A percentile compares a stretch with the other conserved stretches of the same genome.
These are phyloP conservation scores for Nephrotoma flavescens DNA, from an alignment of 2,888 invertebrate species.

Conservation along the genomic window DNA sequence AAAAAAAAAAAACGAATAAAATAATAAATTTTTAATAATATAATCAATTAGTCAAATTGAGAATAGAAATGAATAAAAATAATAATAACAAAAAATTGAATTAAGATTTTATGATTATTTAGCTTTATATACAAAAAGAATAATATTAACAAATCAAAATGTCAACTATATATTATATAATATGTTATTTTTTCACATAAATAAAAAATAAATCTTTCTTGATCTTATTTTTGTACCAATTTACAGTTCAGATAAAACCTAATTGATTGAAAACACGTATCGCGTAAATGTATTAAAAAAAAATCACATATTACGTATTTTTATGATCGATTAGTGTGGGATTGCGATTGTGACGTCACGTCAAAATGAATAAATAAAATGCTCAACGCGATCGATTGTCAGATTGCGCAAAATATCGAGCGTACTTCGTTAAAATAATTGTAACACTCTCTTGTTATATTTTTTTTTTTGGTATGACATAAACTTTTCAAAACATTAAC, in stretches of 20 bases:
- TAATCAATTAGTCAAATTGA: not conserved
- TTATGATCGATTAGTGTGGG: not conserved
- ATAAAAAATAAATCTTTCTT: not conserved
- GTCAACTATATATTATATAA: not conserved
- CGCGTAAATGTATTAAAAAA: not conserved
- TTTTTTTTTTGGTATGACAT: not conserved
- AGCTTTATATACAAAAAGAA: not conserved
- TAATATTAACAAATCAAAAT: not conserved
- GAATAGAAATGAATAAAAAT: not conserved
- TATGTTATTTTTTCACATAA: not conserved
- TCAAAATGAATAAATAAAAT: not conserved
- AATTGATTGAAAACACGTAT: not conserved
- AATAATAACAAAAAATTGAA: not conserved
- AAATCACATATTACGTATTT: not conserved
- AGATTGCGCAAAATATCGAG: not conserved
- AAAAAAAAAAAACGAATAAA: not conserved
- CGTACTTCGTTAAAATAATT: not conserved
- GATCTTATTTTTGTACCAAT: not conserved
- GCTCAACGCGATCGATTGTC: not conserved
- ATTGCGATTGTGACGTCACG: not conserved
- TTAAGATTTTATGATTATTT: not conserved
- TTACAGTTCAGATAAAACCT: not conserved
- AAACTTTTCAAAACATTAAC: not conserved
- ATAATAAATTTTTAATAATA: not conserved
- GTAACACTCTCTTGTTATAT: not conserved